Evolutionary conservation across 2,797 vertebrate genomes (phyloP), one percentile per base, ranked within the genome.

Genomic region (Poeciliopsis gracilis): DNA sequence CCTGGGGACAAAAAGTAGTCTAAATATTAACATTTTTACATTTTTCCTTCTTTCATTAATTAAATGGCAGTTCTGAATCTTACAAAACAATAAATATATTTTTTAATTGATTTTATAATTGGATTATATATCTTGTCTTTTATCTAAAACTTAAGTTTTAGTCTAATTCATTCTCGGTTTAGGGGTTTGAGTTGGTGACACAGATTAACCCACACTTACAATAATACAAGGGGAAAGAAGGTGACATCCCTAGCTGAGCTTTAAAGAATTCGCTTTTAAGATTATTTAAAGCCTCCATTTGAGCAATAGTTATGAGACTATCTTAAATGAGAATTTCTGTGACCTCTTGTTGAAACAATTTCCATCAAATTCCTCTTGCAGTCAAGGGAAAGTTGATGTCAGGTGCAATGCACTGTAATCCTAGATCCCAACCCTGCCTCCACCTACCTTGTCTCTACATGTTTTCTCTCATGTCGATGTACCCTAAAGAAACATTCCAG

Each of bases 401-500:
- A 88, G 87, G 84, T 92, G 80, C 75, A 28, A 78, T 84, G 77
- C 77, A 73, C 30, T 1, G 86, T 84, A 92, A 92, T 83, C 78
- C 78, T 77, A 92, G 53, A 81, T 72, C 79, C 85, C 72, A 38
- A 59, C 11, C 70, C 72, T 75, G 84, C 86, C 89, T 87, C 85
- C 47, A 76, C 47, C 76, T 80, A 81, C 89, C 87, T 88, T 93
- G 89, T 93, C 84, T 83, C 88, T 84, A 91, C 92, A 87, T 90
- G 90, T 87, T 85, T 85, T 89, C 80, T 82, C 79, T 86, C 80
- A 73, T 73, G 81, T 83, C 20, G 25, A 76, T 87, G 75, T 84
- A 80, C 84, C 90, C 92, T 90, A 87, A 82, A 92, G 92, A 93
- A 93, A 93, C 92, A 95, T 95, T 95, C 92, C 93, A 83, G 79